Conservation (phyloP, 2,113 vertebrate genomes). For the Cranoglanis bouderius region DNA sequence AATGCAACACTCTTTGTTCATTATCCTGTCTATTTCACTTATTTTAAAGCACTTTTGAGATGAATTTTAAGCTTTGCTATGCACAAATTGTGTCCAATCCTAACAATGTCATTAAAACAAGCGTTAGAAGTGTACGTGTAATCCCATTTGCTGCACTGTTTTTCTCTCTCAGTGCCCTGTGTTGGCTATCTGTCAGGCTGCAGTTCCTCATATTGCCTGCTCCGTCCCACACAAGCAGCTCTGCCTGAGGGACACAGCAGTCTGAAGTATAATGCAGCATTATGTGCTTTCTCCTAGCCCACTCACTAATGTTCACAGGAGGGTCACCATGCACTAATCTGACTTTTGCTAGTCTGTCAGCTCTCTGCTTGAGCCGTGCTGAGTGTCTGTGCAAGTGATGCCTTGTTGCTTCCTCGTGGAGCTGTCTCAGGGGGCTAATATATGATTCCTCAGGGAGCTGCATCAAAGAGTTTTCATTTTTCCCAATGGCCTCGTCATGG, state of each 20-base stretch:
- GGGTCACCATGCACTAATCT: conserved; percentile 60
- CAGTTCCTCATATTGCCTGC: conserved; percentile 68
- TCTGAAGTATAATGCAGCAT: conserved; percentile 67
- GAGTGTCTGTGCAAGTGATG: conserved; percentile 2
- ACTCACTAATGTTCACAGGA: conserved; percentile 63
- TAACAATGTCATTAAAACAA: conserved; percentile 45
- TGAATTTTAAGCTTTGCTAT: background rate
- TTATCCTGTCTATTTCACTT: background rate
- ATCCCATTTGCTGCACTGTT: conserved; percentile 32
- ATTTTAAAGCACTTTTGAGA: background rate
- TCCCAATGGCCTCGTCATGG: conserved; percentile 34
- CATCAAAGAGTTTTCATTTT: background rate
- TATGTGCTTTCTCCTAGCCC: conserved; percentile 59
- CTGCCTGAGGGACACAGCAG: conserved; percentile 70
- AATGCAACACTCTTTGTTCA: background rate
- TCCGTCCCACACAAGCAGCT: conserved; percentile 67
- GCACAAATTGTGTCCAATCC: conserved; percentile 26
- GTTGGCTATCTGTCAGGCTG: conserved; percentile 61
- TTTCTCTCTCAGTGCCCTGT: conserved; percentile 54
- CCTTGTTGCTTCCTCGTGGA: conserved; percentile 34
- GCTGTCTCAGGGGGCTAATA: background rate
- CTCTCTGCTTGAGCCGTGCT: conserved; percentile 20
- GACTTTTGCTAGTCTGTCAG: background rate
- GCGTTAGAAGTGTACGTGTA: background rate
- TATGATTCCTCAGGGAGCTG: conserved; percentile 39